These are phyloP conservation scores for Epinotia bilunana DNA, from an alignment of 2,888 invertebrate species.

Conservation along the genomic window DNA sequence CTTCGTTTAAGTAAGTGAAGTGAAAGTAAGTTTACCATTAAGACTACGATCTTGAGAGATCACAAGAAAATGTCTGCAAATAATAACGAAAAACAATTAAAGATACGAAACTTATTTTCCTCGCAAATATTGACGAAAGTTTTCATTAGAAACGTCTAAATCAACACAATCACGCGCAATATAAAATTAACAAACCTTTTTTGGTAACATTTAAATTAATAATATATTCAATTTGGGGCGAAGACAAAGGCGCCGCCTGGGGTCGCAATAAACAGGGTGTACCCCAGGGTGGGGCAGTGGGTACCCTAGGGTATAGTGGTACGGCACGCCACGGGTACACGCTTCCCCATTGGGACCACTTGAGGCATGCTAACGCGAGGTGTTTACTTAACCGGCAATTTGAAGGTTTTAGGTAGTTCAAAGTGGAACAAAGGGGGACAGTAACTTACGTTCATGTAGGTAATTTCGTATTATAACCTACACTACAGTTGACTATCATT, in stretches of 20 bases:
- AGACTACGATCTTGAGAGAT: constrained; percentile 1
- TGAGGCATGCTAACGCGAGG: constrained; percentile 60
- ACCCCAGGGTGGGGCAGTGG: constrained; percentile 53
- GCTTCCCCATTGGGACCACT: constrained; percentile 77
- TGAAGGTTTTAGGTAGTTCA: constrained; percentile 54
- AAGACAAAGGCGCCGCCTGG: constrained; percentile 57
- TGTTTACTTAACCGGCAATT: constrained; percentile 64
- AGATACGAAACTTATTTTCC: constrained; percentile 30
- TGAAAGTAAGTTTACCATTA: background rate
- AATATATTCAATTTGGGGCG: constrained; percentile 71
- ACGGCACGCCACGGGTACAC: constrained; percentile 57
- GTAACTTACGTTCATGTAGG: background rate
- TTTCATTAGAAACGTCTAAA: constrained; percentile 38
- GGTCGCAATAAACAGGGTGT: constrained; percentile 63
- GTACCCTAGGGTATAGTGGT: constrained; percentile 54
- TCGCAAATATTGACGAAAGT: constrained; percentile 35
- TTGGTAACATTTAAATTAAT: constrained; percentile 65
- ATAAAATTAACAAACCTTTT: constrained; percentile 58
- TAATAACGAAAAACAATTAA: constrained; percentile 27
- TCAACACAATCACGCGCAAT: constrained; percentile 33
- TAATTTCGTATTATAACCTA: constrained; percentile 15
- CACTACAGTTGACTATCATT: background rate
- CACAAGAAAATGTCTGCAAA: constrained; percentile 16
- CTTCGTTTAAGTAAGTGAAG: too few relatives aligned
- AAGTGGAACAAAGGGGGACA: constrained; percentile 23